Evolutionary conservation across 2,113 vertebrate species (phyloP).

Genomic region (Notarius quadriscutis): DNA sequence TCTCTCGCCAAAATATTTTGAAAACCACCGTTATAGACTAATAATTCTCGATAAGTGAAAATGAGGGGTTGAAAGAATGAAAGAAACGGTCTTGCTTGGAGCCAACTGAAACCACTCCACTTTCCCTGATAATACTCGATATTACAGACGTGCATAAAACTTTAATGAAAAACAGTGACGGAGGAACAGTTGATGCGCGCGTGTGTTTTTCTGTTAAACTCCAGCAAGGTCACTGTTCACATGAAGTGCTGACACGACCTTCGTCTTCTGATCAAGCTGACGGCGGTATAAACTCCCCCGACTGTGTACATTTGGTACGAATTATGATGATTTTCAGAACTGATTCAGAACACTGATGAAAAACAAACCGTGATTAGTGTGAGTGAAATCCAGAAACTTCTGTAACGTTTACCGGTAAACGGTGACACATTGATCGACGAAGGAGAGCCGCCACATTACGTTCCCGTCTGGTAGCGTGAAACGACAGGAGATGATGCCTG

Average conservation of each 20-base stretch:
- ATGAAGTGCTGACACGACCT: neutral
- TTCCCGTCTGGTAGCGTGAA: neutral
- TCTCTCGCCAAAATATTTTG: neutral
- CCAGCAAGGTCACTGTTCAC: neutral
- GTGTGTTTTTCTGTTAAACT: slow-evolving; percentile 1
- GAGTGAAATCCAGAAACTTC: slow-evolving; percentile 9
- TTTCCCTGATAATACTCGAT: neutral
- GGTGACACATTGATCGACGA: neutral
- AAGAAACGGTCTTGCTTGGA: too few relatives aligned
- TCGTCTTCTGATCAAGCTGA: neutral
- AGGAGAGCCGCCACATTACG: neutral
- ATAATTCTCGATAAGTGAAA: neutral
- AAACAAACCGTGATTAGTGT: slow-evolving; percentile 25
- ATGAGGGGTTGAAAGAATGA: neutral
- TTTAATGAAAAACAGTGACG: neutral
- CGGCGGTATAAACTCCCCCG: neutral
- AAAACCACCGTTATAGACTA: neutral
- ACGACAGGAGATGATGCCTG: neutral
- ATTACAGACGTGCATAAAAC: neutral
- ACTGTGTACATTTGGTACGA: slow-evolving; percentile 6
- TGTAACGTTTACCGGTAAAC: neutral
- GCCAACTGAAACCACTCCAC: neutral
- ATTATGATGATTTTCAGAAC: neutral
- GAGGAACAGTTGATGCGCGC: neutral
- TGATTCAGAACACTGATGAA: neutral